These are phyloP conservation scores for Bos indicus DNA, from an alignment of 2,113 vertebrate species.

Conservation along the genomic window DNA sequence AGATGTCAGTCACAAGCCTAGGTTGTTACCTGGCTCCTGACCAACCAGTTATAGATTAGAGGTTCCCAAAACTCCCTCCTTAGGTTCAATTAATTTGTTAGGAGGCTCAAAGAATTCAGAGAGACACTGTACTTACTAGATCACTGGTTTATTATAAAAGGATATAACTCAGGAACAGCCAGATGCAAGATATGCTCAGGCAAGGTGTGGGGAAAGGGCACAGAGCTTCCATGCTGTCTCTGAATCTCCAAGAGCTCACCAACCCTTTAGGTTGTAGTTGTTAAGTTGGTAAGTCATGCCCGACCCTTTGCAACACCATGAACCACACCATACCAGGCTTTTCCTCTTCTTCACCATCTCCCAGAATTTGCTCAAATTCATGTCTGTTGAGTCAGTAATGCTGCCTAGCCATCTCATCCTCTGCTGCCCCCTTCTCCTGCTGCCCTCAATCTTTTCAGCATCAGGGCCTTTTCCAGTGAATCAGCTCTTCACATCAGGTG, in stretches of 20 bases:
- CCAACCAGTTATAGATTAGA: neutral
- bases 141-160: neutral
- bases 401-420: neutral
- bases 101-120: neutral
- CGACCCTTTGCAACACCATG: neutral
- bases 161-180: neutral
- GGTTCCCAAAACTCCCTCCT: neutral
- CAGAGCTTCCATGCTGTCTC: neutral
- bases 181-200: neutral
- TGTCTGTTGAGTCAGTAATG: neutral
- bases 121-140: neutral
- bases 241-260: neutral
- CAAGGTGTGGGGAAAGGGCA: neutral
- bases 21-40: neutral
- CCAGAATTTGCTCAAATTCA: neutral
- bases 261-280: neutral
- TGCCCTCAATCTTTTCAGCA: neutral
- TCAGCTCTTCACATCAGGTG: neutral
- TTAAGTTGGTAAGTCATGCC: neutral
- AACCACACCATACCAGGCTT: neutral
- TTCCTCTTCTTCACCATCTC: neutral
- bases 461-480: neutral
- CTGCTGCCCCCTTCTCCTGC: neutral
- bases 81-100: neutral
- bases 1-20: neutral